These are phyloP conservation scores for Callimorpha dominula DNA, from an alignment of 2,888 invertebrate genomes.

Conservation along the genomic window DNA sequence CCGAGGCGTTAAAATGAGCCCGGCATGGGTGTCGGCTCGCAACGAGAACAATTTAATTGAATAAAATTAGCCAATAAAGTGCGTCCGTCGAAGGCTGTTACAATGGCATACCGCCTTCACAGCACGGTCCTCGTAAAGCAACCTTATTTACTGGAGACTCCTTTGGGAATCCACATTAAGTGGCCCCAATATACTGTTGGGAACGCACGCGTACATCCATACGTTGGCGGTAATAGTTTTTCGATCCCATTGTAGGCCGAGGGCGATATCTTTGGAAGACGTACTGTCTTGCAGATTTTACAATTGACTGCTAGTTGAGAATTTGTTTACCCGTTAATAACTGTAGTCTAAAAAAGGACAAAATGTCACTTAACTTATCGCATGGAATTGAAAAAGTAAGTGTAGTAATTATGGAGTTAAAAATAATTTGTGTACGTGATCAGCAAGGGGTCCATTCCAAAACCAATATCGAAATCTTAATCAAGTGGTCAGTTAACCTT, in stretches of 20 bases:
- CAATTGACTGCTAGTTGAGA: constrained; percentile 34
- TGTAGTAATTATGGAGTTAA: neutral
- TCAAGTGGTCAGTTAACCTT: too few relatives aligned
- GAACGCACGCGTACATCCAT: constrained; percentile 66
- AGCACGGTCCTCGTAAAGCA: constrained; percentile 72
- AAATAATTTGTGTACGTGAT: neutral
- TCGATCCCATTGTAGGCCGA: constrained; percentile 60
- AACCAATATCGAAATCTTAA: neutral
- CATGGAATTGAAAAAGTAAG: neutral
- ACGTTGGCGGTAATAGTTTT: constrained; percentile 65
- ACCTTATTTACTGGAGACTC: constrained; percentile 76
- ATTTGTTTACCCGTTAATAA: constrained; percentile 19
- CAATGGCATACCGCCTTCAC: constrained; percentile 82
- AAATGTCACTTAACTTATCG: neutral
- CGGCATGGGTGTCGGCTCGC: constrained; percentile 61
- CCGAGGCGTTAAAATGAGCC: constrained; percentile 76
- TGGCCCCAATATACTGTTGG: constrained; percentile 68
- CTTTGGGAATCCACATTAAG: constrained; percentile 79
- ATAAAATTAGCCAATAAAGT: constrained; percentile 86
- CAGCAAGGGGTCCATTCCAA: neutral
- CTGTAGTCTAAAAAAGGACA: constrained; percentile 25
- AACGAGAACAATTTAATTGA: constrained; percentile 84
- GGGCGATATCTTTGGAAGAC: constrained; percentile 50
- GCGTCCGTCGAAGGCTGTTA: constrained; percentile 73
- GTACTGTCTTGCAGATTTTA: constrained; percentile 45